Conservation (phyloP, 1,140 invertebrate genomes). For the Trichomalopsis sarcophagae region DNA sequence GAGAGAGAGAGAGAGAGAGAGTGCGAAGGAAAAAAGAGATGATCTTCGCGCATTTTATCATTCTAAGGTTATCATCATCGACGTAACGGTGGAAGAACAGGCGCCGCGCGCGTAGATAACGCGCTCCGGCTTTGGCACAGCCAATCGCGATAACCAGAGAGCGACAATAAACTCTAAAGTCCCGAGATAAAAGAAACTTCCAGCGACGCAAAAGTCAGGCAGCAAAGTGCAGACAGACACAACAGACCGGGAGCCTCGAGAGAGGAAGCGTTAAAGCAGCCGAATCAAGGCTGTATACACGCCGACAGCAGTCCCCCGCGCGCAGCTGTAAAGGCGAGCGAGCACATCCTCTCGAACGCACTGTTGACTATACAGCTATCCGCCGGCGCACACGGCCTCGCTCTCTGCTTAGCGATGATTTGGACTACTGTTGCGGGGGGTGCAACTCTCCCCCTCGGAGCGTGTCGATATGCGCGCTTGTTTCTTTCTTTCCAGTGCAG, state of each 20-base stretch:
- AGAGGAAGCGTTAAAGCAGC: background rate
- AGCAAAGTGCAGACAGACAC: background rate
- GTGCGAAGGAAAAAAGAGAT: no score
- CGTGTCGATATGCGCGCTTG: background rate
- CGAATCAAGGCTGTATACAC: background rate
- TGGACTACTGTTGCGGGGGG: no score
- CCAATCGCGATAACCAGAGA: background rate
- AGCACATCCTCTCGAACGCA: background rate
- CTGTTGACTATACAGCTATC: no score
- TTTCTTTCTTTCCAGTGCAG: conserved; percentile 8
- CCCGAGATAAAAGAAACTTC: background rate
- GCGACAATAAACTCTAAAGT: background rate
- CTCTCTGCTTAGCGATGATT: no score
- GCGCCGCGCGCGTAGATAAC: conserved; percentile 25
- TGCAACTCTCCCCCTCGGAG: no score
- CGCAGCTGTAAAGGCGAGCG: background rate
- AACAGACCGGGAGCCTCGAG: background rate
- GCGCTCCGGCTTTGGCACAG: background rate
- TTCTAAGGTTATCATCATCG: background rate
- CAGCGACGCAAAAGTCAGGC: background rate
- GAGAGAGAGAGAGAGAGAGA: no score
- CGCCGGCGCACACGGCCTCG: no score
- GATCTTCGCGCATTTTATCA: background rate
- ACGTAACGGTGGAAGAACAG: background rate
- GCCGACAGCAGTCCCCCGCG: no score